A percentile compares a stretch with the other conserved stretches of the same genome.
Evolutionary conservation across 2,113 vertebrate species (phyloP).

Genomic region (Epinephelus cyanopodus): DNA sequence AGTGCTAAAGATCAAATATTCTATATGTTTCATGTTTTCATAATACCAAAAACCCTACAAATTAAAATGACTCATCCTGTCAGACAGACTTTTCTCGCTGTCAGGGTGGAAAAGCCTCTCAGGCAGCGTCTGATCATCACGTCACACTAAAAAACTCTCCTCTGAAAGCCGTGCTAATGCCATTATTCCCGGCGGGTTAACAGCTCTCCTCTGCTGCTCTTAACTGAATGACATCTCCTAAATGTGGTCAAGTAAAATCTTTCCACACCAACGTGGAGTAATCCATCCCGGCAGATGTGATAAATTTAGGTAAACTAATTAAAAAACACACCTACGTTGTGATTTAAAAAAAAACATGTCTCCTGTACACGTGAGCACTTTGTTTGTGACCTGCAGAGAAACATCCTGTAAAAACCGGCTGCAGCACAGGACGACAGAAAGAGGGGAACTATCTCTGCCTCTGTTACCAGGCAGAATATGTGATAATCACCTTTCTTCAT

Average conservation of each 20-base stretch:
- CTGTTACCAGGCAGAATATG: conserved; percentile 46
- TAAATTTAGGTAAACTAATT: not conserved
- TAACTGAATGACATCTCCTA: conserved; percentile 1
- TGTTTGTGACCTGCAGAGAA: not conserved
- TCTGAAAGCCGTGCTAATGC: conserved; percentile 10
- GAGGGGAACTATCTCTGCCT: not conserved
- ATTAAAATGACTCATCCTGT: not conserved
- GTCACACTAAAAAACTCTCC: not conserved
- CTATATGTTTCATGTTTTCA: not conserved
- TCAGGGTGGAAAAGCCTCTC: conserved; percentile 3
- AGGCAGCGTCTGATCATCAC: not conserved
- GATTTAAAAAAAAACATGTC: not conserved
- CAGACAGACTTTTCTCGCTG: not conserved
- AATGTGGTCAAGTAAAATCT: conserved; percentile 18
- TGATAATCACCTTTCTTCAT: conserved; percentile 9
- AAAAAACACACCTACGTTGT: not conserved
- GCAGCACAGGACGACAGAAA: not conserved
- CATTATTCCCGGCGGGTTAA: conserved; percentile 9
- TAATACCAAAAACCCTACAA: not conserved
- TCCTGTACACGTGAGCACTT: not conserved
- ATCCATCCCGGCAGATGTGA: not conserved
- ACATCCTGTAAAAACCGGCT: not conserved
- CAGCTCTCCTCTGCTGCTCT: not conserved
- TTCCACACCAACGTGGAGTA: not conserved
- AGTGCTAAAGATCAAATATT: not conserved